Percentiles rank a stretch among this genome's conserved stretches.
Conservation (phyloP, 2,888 invertebrate species). For the Hybos culiciformis region DNA sequence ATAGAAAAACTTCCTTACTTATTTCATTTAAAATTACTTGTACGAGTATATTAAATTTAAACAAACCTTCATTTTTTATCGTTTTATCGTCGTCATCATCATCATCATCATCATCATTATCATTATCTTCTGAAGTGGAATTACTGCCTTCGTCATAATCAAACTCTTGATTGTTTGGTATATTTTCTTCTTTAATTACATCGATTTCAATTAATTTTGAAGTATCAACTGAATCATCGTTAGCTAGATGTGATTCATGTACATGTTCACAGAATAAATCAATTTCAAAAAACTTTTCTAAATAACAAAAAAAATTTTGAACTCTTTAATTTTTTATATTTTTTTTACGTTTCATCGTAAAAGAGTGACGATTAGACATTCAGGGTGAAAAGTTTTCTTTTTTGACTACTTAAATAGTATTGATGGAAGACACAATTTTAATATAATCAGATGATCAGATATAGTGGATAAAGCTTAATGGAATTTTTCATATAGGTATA, state of each 20-base stretch:
- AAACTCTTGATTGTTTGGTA: constrained; percentile 16
- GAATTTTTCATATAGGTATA: no score
- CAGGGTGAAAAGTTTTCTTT: no score
- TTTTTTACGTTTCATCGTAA: no score
- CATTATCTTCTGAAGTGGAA: constrained; percentile 18
- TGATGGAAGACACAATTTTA: no score
- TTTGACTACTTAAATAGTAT: no score
- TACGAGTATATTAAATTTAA: no score
- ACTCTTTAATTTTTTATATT: constrained; percentile 12
- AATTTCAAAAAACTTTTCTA: constrained; percentile 11
- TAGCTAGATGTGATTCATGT: constrained; percentile 2
- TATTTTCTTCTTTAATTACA: constrained; percentile 9
- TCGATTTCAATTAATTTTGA: constrained; percentile 13
- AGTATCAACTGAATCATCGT: not conserved
- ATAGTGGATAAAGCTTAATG: no score
- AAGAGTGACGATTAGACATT: no score
- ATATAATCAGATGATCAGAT: no score
- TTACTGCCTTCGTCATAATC: constrained; percentile 21
- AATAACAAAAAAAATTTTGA: constrained; percentile 10
- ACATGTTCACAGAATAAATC: not conserved
- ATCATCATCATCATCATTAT: constrained; percentile 16
- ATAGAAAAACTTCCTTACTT: no score
- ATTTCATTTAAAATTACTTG: no score
- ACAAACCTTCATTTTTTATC: constrained; percentile 11
- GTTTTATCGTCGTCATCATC: constrained; percentile 19